These are phyloP conservation scores for Turdus rufiventris DNA, from an alignment of 2,113 vertebrate genomes.

Conservation along the genomic window DNA sequence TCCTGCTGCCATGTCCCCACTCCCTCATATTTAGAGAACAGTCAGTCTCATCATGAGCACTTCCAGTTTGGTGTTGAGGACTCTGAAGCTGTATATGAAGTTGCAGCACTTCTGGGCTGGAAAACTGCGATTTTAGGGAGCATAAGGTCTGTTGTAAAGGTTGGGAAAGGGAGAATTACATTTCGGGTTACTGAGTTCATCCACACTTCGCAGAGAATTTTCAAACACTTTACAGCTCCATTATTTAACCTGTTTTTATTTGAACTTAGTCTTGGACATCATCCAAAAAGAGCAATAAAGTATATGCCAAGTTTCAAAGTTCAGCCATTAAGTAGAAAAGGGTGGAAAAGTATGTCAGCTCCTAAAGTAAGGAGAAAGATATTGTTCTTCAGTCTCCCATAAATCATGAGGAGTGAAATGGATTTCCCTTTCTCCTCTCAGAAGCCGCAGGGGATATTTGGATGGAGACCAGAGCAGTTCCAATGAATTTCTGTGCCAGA, in stretches of 20 bases:
- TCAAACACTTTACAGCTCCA: background rate
- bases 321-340: conserved; percentile 4
- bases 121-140: background rate
- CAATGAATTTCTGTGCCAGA: background rate
- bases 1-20: background rate
- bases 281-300: conserved; percentile 5
- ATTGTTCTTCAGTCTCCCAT: conserved; percentile 6
- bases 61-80: background rate
- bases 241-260: conserved; percentile 23
- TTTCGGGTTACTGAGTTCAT: background rate
- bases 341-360: conserved; percentile 22
- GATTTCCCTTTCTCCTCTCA: conserved; percentile 16
- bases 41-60: background rate
- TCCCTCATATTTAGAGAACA: background rate
- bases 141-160: background rate
- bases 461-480: background rate
- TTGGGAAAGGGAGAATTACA: background rate
- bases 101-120: background rate
- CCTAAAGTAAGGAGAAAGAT: background rate
- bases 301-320: conserved; percentile 16
- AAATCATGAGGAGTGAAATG: background rate
- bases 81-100: background rate
- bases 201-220: background rate
- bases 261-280: conserved; percentile 14
- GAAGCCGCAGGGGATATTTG: background rate